Base-by-base conservation (phyloP, 2,888 invertebrate genomes). In the Nymphalis urticae region DNA sequence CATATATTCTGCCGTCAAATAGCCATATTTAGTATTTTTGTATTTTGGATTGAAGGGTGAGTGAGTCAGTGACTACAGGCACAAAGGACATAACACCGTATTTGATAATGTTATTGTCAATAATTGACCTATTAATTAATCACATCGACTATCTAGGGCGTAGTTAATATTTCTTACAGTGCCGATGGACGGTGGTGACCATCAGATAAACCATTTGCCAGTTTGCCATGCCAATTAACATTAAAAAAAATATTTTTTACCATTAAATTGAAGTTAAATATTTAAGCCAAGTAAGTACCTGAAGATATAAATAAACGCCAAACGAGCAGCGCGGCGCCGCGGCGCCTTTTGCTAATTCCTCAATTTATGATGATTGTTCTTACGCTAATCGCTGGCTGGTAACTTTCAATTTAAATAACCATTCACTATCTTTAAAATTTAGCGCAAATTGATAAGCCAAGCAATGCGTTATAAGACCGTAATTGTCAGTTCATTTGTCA, bases 291-390 rank as follows among this genome's bases (percentile, higher is more conserved):
- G 58, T 64, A 58, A 21, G 10, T 47, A 62, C 62, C 48, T 16
- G 19, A 56, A 66, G 48, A 53, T 66, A 66, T 66, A 66, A 66
- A 66, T 66, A 66, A 62, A 24, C 32, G 19, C 48, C 48, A 48
- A 67, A 62, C 56, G 56, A 66, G 65, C 60, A 21, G 47, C 51
- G 51, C 24, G 64, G 56, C 66, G 63, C 42, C 21, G 66, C 66
- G 70, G 70, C 70, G 64, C 56, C 64, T 61, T 56, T 64, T 32
- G 63, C 56, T 69, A 69, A 71, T 71, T 71, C 63, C 59, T 47
- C 69, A 69, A 69, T 71, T 71, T 68, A 71, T 62, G 59, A 50
- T 51, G 62, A 65, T 66, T 62, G 65, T 56, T 60, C 67, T 64
- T 70, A 65, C 10, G 60, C 60, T 66, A 69, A 71, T 71, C 65